These are phyloP conservation scores for Sarcoramphus papa DNA, from an alignment of 2,797 vertebrate genomes.

Conservation along the genomic window DNA sequence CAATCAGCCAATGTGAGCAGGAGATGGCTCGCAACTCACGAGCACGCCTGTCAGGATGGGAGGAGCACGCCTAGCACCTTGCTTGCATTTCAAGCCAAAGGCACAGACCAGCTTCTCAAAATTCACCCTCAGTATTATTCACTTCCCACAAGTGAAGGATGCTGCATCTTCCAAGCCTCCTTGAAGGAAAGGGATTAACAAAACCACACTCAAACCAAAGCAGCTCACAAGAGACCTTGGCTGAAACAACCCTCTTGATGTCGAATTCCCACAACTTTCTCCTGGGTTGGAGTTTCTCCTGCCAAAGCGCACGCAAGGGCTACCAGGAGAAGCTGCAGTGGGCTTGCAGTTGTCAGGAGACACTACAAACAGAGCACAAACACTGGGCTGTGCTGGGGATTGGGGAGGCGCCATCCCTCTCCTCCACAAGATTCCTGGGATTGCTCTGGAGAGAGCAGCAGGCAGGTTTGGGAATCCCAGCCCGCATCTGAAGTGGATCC, in stretches of 20 bases:
- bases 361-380: constrained; percentile 78
- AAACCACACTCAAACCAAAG: neutral
- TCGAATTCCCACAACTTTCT: neutral
- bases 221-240: neutral
- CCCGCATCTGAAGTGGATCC: neutral
- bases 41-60: accelerated
- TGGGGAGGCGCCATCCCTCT: constrained; percentile 72
- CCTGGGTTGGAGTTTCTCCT: neutral
- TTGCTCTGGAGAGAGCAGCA: constrained; percentile 72
- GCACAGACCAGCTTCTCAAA: neutral
- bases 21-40: accelerated
- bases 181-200: neutral
- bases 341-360: constrained; percentile 76
- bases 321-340: constrained; percentile 9
- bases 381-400: constrained; percentile 27
- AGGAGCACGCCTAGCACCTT: neutral
- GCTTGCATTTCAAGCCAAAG: neutral
- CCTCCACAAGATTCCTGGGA: constrained; percentile 77
- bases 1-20: neutral
- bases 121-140: neutral
- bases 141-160: neutral
- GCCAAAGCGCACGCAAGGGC: neutral
- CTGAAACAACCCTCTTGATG: neutral
- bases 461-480: constrained; percentile 34
- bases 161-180: neutral